Evolutionary conservation across 2,888 invertebrate species (phyloP).

Genomic region (Sinohyriopsis cumingii): DNA sequence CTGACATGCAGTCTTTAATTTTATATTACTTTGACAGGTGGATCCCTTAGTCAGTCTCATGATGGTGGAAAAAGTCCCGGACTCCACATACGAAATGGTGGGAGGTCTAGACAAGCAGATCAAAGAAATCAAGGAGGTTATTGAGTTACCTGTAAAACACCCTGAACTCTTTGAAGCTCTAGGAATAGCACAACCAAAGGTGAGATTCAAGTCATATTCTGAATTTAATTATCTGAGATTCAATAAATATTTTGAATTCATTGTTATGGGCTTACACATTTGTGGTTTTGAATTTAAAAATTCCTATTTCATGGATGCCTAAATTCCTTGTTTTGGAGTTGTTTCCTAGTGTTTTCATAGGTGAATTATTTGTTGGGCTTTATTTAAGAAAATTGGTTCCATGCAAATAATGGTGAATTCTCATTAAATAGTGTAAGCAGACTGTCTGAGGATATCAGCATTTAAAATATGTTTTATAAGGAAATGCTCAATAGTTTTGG

Average conservation of each 20-base stretch:
- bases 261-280: neutral
- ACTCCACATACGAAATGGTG: constrained; percentile 99
- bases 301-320: neutral
- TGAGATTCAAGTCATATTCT: constrained; percentile 29
- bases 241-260: neutral
- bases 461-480: no score
- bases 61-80: constrained; percentile 99
- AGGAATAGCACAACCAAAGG: constrained; percentile 98
- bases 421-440: no score
- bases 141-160: constrained; percentile 99
- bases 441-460: no score
- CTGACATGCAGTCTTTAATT: neutral
- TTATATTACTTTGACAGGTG: constrained; percentile 74
- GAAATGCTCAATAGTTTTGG: no score
- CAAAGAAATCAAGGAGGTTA: constrained; percentile 99
- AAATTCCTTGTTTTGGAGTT: no score
- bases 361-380: no score
- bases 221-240: neutral
- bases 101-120: constrained; percentile 99
- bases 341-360: no score
- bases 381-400: no score
- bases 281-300: neutral
- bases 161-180: constrained; percentile 99
- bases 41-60: constrained; percentile 98
- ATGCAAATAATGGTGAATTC: no score